Percentiles rank a stretch among this genome's conserved stretches.
phyloP scores from a whole-genome alignment of 2,888 invertebrate species.

The Sarcophaga caerulescens region DNA sequence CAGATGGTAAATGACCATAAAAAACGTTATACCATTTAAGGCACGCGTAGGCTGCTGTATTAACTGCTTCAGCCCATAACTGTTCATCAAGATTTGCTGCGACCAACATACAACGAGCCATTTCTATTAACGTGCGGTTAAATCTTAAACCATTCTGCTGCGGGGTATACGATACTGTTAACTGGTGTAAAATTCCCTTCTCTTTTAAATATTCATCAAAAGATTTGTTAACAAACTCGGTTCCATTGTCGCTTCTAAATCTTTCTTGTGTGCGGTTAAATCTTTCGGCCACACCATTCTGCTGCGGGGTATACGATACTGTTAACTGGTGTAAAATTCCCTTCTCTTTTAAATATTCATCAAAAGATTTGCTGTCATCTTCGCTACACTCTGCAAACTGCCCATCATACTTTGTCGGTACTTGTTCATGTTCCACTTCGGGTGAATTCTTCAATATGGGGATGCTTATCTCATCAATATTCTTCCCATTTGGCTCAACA shows the following conservation, averaged over 20 bases:
- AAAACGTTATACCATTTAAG: constrained; percentile 59
- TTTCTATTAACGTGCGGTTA: constrained; percentile 44
- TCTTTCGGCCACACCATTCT: no score
- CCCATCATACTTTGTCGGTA: no score
- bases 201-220: no score
- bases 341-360: no score
- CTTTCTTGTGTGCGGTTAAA: no score
- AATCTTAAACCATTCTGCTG: constrained; percentile 44
- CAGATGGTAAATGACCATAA: constrained; percentile 40
- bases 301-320: no score
- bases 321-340: no score
- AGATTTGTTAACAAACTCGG: no score
- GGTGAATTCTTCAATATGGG: no score
- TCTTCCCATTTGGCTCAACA: not conserved
- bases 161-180: constrained; percentile 44
- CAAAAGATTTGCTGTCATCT: not conserved
- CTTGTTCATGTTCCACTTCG: no score
- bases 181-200: constrained; percentile 46
- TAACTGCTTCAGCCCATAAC: constrained; percentile 43
- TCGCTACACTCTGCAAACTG: not conserved
- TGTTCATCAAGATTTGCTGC: constrained; percentile 12
- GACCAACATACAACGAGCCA: constrained; percentile 43
- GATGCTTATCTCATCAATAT: no score
- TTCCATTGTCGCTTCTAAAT: constrained; percentile 52
- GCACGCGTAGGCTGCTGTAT: constrained; percentile 52